Evolutionary conservation across 2,888 invertebrate species (phyloP), one percentile per base, ranked within the genome.

Genomic region (Cryptocephalus primarius): DNA sequence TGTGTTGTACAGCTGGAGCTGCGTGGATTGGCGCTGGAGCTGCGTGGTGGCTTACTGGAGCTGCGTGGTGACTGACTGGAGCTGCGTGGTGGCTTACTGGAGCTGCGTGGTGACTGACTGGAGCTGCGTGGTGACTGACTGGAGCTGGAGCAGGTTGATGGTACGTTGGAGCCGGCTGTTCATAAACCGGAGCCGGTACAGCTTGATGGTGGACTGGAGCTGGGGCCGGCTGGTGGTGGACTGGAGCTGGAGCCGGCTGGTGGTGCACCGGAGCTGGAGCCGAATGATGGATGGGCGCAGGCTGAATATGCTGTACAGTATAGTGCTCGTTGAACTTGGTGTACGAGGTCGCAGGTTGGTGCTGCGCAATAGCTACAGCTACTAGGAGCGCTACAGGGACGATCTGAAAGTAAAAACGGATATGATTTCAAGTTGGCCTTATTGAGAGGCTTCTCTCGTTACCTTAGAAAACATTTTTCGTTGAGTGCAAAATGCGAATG

Each of bases 341-440:
- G 33, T 48, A 59, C 1, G 60, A 60, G 8, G 56, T 57, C 40
- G 59, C 57, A 38, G 43, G 46, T 32, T 54, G 51, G n/a, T 55
- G 55, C 14, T 46, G 43, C 12, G 54, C 58, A 40, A 50, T 42
- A 41, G 49, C 32, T 39, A 43, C 50, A 9, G 51, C 48, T 10
- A 49, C 45, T 22, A 57, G 42, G 34, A 52, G 40, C 38, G 39
- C 45, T 11, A 49, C 33, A 32, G 40, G 13, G n/a, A 47, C 9
- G 13, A 47, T 43, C 53, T 53, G 43, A 32, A 48, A 48, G 36
- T 32, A 39, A 39, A 8, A 47, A 33, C 2, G n/a, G n/a, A 13
- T 34, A 9, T 33, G 22, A 22, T 22, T 22, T 22, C 22, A 22
- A 22, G 22, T 22, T 22, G 3, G 22, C 22, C 22, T 22, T 22